Conservation (phyloP, 2,797 vertebrate genomes). For the Denticeps clupeoides region DNA sequence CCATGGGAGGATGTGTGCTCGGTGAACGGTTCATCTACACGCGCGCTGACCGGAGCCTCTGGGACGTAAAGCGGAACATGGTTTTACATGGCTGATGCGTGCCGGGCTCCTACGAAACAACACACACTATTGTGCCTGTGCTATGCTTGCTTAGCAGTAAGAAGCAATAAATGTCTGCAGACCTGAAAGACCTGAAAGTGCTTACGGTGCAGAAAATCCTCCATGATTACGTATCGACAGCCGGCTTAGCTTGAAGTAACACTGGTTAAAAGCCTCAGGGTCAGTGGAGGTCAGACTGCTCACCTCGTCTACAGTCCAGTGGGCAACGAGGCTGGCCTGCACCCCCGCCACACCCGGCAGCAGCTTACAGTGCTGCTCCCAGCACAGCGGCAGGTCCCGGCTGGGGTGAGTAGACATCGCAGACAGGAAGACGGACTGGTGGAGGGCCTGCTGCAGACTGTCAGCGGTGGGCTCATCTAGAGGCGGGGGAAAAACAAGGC, state of each 20-base stretch:
- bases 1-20: background rate
- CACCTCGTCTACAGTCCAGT: conserved; percentile 61
- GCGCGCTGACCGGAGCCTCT: too few species aligned
- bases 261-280: too few species aligned
- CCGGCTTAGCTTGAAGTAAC: too few species aligned
- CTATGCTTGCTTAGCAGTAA: too few species aligned
- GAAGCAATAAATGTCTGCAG: too few species aligned
- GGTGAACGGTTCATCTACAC: background rate
- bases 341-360: conserved; percentile 48
- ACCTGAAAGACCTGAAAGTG: too few species aligned
- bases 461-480: conserved; percentile 33
- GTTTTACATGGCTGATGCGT: too few species aligned
- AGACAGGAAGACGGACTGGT: conserved; percentile 54
- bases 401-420: conserved; percentile 52
- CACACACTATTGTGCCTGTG: too few species aligned
- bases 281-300: conserved; percentile 7
- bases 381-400: conserved; percentile 51
- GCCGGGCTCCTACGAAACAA: too few species aligned
- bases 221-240: too few species aligned
- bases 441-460: conserved; percentile 41
- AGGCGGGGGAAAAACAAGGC: background rate
- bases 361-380: conserved; percentile 59
- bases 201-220: too few species aligned
- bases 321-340: conserved; percentile 38
- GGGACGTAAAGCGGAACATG: too few species aligned